Evolutionary conservation across 2,797 vertebrate species (phyloP), one percentile per base, ranked within the genome.

Genomic region (Girardinus metallicus): DNA sequence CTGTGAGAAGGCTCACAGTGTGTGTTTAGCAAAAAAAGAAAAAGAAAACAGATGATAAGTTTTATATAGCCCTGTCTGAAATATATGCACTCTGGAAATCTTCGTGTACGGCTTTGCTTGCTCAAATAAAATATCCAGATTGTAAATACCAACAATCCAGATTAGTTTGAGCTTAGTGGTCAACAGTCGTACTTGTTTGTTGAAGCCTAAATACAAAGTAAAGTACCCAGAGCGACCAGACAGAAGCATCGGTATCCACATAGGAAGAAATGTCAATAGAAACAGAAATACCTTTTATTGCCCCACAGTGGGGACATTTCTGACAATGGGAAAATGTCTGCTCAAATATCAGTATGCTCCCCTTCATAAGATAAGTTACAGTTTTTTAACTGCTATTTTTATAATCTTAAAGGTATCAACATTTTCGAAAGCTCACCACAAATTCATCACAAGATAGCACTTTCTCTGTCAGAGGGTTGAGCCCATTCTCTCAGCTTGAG

Each of bases 1-100:
- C 77, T 75, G 66, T 86, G 77, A 78, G 68, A 64, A 44, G 18
- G 75, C 49, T 71, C 49, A 62, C 13, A 21, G 57, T 71, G 16
- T 83, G 26, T 75, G 78, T 79, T 68, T 15, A 34, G 46, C 16
- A 36, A 36, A 81, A 74, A 76, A 82, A 83, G n/a, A 75, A 34
- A 31, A 39, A 21, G 8, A 62, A 34, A 62, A 62, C n/a, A 60
- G 13, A 62, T 60, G 57, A 60, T 62, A 62, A 85, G 49, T 79
- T 82, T 60, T 44, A 49, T 41, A 16, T 70, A 74, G 23, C 34
- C 53, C 41, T 79, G 41, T 70, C 82, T 75, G 4, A 77, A 87
- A 51, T 76, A 31, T 13, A 16, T 78, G 12, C 0, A 26, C 15
- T 78, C 4, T 36, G n/a, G 44, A 49, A 44, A 49, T 68, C 5